Evolutionary conservation across 1,140 invertebrate genomes (phyloP), one percentile per base, ranked within the genome.

Genomic region (Philopotamus ludificatus): DNA sequence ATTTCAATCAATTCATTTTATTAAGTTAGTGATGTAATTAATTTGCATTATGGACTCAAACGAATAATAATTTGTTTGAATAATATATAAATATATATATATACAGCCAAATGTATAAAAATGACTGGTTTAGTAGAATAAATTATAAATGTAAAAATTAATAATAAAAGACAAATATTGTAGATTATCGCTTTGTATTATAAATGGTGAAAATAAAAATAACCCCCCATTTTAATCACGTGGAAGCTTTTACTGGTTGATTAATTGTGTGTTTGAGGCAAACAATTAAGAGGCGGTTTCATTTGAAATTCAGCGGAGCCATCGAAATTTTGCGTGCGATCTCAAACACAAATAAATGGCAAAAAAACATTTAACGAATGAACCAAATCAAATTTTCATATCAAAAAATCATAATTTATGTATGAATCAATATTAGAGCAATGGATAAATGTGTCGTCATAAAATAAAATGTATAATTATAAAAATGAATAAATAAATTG

Each of bases 401-500:
- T 26, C 20, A n/a, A 2, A 50, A 18, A 18, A 25, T 34, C 28
- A 55, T 26, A 58, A n/a, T 16, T 44, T 34, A 21, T 58, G 55
- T 58, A 54, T 54, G 22, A 20, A 58, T 58, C 55, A 58, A 58
- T 58, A 58, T 58, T 58, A 58, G 55, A 58, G 28, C 28, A 58
- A 44, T 18, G 39, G 45, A 58, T 58, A n/a, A 16, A 58, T 58
- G 55, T 58, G 34, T 58, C 54, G 54, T 57, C 55, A 58, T 58
- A 44, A n/a, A n/a, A 58, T 58, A 15, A 39, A 34, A 16, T 44
- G 55, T 34, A 22, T 58, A 58, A 57, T 39, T 50, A 18, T 23
- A 34, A 25, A 44, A 44, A 58, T 15, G 12, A 58, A 58, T 58
- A 58, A 58, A 58, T 15, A 58, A 44, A 42, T 41, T 45, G 39